Evolutionary conservation across 2,888 invertebrate genomes (phyloP).

Genomic region (Drosophila infuscata): DNA sequence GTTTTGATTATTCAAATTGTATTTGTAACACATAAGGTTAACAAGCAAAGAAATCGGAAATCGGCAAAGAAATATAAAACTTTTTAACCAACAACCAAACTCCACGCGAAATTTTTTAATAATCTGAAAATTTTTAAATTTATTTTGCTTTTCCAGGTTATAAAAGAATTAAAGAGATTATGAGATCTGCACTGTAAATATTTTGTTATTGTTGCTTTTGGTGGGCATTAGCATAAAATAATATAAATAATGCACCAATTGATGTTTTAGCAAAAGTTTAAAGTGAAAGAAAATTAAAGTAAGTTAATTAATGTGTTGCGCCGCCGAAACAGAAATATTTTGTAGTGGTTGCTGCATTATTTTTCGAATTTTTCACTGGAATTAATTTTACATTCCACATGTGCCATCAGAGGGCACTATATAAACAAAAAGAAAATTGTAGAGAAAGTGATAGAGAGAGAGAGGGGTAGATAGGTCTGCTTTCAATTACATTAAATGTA

Average conservation of each 20-base stretch:
- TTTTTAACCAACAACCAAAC: background rate
- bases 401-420: background rate
- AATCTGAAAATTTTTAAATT: background rate
- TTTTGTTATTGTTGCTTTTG: background rate
- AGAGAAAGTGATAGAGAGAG: background rate
- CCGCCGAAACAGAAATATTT: background rate
- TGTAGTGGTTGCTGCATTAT: background rate
- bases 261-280: background rate
- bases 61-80: background rate
- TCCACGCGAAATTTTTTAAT: background rate
- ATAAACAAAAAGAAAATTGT: background rate
- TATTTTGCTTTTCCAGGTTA: background rate
- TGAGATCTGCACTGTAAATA: background rate
- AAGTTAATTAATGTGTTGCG: background rate
- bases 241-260: background rate
- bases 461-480: conserved; percentile 17
- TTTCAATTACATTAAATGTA: conserved; percentile 80
- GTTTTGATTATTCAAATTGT: background rate
- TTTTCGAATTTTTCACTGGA: background rate
- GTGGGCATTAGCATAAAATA: background rate
- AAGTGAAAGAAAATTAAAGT: background rate
- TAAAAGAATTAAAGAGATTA: background rate
- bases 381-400: background rate
- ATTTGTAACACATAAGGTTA: background rate
- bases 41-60: background rate